These are phyloP conservation scores for Theristicus caerulescens DNA, from an alignment of 2,113 vertebrate species.

Conservation along the genomic window DNA sequence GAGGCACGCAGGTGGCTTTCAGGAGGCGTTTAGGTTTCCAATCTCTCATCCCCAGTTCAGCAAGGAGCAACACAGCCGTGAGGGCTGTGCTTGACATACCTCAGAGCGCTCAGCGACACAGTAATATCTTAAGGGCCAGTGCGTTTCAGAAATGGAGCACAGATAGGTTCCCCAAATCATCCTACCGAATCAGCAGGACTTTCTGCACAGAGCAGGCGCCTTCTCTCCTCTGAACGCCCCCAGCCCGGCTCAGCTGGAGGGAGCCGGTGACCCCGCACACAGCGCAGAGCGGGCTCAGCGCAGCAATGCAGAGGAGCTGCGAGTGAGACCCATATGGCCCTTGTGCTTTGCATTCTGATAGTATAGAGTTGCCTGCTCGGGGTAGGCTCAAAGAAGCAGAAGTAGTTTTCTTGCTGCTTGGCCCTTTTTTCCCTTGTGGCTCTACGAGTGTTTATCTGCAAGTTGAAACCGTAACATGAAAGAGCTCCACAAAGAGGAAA, in stretches of 20 bases:
- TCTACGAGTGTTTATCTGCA: neutral
- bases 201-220: neutral
- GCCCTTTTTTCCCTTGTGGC: neutral
- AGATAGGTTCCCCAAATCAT: neutral
- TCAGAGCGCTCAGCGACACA: neutral
- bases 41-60: rapidly evolving
- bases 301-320: neutral
- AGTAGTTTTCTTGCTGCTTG: neutral
- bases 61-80: neutral
- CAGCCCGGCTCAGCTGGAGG: neutral
- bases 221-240: neutral
- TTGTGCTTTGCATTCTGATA: neutral
- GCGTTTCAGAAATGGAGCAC: neutral
- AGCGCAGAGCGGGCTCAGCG: neutral
- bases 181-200: neutral
- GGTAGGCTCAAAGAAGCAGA: neutral
- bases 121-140: neutral
- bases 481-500: neutral
- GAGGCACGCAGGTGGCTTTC: neutral
- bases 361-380: neutral
- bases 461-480: neutral
- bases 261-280: neutral
- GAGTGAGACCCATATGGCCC: neutral
- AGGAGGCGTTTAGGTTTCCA: rapidly evolving
- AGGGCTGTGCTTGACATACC: neutral